Base-by-base conservation (phyloP, 2,888 invertebrate species). In the Lacanobia wlatinum region DNA sequence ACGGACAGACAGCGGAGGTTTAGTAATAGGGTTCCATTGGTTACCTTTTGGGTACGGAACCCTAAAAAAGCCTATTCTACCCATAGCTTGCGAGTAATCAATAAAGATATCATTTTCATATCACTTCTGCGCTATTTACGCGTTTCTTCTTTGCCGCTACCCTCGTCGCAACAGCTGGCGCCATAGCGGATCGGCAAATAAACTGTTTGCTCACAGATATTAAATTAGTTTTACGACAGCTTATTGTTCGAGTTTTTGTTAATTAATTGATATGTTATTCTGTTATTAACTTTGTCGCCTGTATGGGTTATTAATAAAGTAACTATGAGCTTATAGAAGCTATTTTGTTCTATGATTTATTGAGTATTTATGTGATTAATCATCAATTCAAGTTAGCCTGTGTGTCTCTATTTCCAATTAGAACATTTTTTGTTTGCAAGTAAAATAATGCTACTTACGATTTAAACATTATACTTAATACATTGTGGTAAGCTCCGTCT, bases 161-260 rank as follows among this genome's bases (percentile, higher is more conserved):
- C 92, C 92, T 89, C 84, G 87, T 87, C 83, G 87, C 62, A 86
- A 85, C 93, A 94, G 91, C 93, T 92, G 94, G 90, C 92, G 91
- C 90, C 90, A 84, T 71, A 88, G 89, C 85, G 77, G 86, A 87
- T 87, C 84, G 87, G 84, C 90, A 91, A 92, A 91, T 91, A 91
- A 90, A 92, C 89, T 90, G 90, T 92, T 91, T 92, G 88, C 90
- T 89, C 87, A 89, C 85, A 90, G 84, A 86, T 86, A 90, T 91
- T 90, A 89, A 91, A 90, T 91, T 90, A 90, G 89, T 90, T 91
- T 87, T 87, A 88, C 85, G 87, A 86, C 85, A 87, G 86, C 83
- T 84, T 82, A 78, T 88, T 89, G 87, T 89, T 89, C 81, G 80
- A 78, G 77, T 88, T 89, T 90, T 90, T 89, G 86, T 88, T 89